Base-by-base conservation (phyloP, 2,113 vertebrate species). In the Chlamydotis undulata region DNA sequence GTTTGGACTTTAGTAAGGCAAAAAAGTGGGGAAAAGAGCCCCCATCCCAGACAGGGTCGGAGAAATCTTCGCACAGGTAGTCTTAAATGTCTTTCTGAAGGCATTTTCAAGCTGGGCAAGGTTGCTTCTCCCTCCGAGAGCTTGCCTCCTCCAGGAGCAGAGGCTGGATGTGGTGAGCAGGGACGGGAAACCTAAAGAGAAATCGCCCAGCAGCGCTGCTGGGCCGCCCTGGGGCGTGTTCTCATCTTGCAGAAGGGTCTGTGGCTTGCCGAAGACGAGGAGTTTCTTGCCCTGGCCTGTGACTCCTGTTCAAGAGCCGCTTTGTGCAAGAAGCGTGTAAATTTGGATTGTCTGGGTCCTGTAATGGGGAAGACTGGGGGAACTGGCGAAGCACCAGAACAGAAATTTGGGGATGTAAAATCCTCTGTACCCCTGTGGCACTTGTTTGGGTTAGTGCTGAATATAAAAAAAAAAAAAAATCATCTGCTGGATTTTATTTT, bases 11-110 rank as follows among this genome's bases (percentile, higher is more conserved):
- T 0, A 56, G 8, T 12, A 31, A 73, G 22, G 23, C 14, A 37
- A 31, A 59, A 29, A 8, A 0, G 3, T 1, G 8, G 9, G 31
- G 39, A 73, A 76, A 23, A 4, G 6, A 94, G 33, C 5, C 9
- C 1, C 23, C 3, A 9, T 61, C 37, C 24, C 37, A 63, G 23
- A 23, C 2, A 17, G n/a, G 14, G 17, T 15, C 45, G 31, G 25
- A 55, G 41, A 83, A 22, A 18, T 31, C n/a, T 41, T 25, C 28
- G 33, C 49, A 41, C 4, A 6, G n/a, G 41, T 41, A 12, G 41
- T 5, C 19, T 50, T 69, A 45, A 74, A 73, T 65, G 37, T 39
- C n/a, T 71, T 93, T 64, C 55, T 68, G 49, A 63, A 39, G 10
- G 73, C 7, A 5, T 65, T 56, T 2, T 41, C 47, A 55, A 70